Evolutionary conservation across 1,140 invertebrate species (phyloP).

Genomic region (Rhynchophorus ferrugineus): DNA sequence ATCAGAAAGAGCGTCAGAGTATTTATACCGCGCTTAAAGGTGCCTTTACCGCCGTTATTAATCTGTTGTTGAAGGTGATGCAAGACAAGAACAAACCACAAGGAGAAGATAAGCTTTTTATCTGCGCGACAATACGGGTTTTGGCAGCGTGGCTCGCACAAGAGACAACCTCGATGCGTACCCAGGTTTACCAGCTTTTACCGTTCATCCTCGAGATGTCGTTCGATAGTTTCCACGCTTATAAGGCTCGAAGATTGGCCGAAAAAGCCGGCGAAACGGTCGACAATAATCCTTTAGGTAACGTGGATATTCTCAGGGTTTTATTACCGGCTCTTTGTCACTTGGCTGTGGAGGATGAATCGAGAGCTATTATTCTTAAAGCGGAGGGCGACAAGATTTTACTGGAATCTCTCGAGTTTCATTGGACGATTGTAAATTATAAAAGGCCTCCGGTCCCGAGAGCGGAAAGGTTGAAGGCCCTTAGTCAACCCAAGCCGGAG

Average conservation of each 20-base stretch:
- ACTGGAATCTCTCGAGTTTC: constrained; percentile 69
- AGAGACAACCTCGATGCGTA: constrained; percentile 81
- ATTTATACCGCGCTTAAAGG: constrained; percentile 85
- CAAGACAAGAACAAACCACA: constrained; percentile 60
- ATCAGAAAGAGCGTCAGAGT: constrained; percentile 84
- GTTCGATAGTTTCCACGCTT: constrained; percentile 74
- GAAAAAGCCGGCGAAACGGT: constrained; percentile 53
- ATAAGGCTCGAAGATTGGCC: constrained; percentile 52
- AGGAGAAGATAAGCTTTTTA: constrained; percentile 61
- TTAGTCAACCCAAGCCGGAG: constrained; percentile 65
- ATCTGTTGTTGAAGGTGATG: constrained; percentile 61
- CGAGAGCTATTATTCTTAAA: constrained; percentile 71
- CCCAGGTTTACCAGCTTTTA: constrained; percentile 69
- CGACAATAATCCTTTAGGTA: constrained; percentile 53
- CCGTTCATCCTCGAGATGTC: constrained; percentile 71
- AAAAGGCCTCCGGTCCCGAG: constrained; percentile 72
- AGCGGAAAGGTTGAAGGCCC: constrained; percentile 64
- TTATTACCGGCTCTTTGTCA: constrained; percentile 83
- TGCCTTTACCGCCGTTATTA: constrained; percentile 75
- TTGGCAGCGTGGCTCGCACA: constrained; percentile 83
- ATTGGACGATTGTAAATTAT: constrained; percentile 81
- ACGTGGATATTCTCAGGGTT: constrained; percentile 67
- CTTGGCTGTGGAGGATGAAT: constrained; percentile 80
- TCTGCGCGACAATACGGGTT: constrained; percentile 75
- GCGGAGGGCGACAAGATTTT: constrained; percentile 73